These are phyloP conservation scores for Mesocricetus auratus DNA, from an alignment of 2,113 vertebrate genomes.

Conservation along the genomic window DNA sequence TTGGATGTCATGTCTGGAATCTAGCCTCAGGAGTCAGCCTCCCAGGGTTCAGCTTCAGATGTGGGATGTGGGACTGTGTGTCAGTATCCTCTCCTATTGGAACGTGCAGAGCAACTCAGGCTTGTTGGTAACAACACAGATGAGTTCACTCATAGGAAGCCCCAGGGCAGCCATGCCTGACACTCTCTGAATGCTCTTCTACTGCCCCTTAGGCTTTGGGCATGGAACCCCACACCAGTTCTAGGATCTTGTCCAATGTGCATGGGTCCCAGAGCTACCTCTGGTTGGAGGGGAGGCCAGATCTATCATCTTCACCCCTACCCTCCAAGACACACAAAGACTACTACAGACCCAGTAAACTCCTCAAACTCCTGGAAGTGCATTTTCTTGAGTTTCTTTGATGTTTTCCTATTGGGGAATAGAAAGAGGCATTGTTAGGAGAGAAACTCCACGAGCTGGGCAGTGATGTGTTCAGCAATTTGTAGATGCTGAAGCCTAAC, in stretches of 20 bases:
- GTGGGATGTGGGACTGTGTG: not conserved
- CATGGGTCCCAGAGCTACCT: not conserved
- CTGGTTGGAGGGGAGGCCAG: not conserved
- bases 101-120: not conserved
- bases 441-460: not conserved
- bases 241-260: not conserved
- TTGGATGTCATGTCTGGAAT: not conserved
- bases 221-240: not conserved
- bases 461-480: not conserved
- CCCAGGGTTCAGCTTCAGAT: not conserved
- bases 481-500: not conserved
- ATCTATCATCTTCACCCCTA: not conserved
- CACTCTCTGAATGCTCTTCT: no score
- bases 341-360: constrained; percentile 65
- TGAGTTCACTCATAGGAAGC: not conserved
- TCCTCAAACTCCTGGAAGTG: constrained; percentile 72
- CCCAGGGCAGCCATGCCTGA: not conserved
- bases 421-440: constrained; percentile 46
- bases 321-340: not conserved
- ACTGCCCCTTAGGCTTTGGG: not conserved
- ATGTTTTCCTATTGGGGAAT: constrained; percentile 43
- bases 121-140: not conserved
- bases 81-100: not conserved
- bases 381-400: constrained; percentile 48
- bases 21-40: not conserved